Conservation (phyloP, 2,797 vertebrate species). For the Bradypodion pumilum region DNA sequence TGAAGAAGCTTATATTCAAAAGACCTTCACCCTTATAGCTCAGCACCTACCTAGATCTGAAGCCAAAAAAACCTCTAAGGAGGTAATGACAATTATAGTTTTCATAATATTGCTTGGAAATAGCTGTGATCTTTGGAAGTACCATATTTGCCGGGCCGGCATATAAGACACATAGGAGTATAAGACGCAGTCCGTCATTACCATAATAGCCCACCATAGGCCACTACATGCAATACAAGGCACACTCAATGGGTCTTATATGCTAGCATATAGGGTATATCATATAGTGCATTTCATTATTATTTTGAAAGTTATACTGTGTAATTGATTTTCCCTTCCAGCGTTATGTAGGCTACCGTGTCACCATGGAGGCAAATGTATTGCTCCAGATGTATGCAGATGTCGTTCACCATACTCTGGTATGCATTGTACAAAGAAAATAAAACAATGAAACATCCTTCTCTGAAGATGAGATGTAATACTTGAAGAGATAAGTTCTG, state of each 20-base stretch:
- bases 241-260: too few species aligned
- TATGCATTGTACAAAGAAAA: slow-evolving; percentile 80
- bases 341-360: slow-evolving; percentile 81
- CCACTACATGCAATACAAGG: too few species aligned
- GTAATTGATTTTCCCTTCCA: slow-evolving; percentile 56
- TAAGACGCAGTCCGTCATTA: too few species aligned
- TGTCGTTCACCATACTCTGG: slow-evolving; percentile 80
- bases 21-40: too few species aligned
- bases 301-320: slow-evolving; percentile 7
- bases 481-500: slow-evolving; percentile 6
- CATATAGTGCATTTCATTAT: background rate
- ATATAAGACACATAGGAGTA: too few species aligned
- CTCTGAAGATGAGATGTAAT: slow-evolving; percentile 46
- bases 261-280: too few species aligned
- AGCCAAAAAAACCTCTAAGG: too few species aligned
- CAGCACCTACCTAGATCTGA: too few species aligned
- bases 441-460: slow-evolving; percentile 59
- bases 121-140: slow-evolving; percentile 33
- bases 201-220: too few species aligned
- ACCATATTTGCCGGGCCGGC: too few species aligned
- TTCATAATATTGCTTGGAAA: slow-evolving; percentile 25
- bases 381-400: slow-evolving; percentile 83
- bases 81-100: slow-evolving; percentile 25
- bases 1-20: too few species aligned
- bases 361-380: slow-evolving; percentile 85